Percentiles rank a stretch among this genome's conserved stretches.
phyloP scores from a whole-genome alignment of 2,888 invertebrate genomes.

The Drosophila algonquin region DNA sequence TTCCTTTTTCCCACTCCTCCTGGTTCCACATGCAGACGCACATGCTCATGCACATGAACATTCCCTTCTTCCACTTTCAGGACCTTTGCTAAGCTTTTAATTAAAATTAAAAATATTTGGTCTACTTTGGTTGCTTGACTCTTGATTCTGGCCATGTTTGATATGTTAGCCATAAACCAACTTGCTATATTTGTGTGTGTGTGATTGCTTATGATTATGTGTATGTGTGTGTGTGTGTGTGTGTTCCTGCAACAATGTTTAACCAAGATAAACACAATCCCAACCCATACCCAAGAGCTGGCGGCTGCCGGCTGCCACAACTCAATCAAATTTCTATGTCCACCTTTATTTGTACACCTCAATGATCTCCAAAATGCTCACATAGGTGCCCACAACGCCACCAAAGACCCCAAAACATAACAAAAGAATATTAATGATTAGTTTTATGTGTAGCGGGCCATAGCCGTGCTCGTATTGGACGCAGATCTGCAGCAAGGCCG shows the following conservation, averaged over 20 bases:
- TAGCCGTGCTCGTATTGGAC: constrained; percentile 88
- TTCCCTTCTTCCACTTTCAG: too few relatives aligned
- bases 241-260: background rate
- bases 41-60: too few relatives aligned
- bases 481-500: constrained; percentile 93
- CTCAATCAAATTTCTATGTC: constrained; percentile 9
- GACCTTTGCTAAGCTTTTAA: constrained; percentile 61
- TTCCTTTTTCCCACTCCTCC: constrained; percentile 11
- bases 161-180: constrained; percentile 4
- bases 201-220: background rate
- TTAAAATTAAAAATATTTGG: constrained; percentile 69
- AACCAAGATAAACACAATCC: background rate
- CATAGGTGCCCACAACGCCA: constrained; percentile 89
- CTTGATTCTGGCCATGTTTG: constrained; percentile 24
- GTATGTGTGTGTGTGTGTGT: background rate
- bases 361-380: constrained; percentile 81
- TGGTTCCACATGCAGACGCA: background rate
- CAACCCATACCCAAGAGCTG: background rate
- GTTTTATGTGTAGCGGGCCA: constrained; percentile 88
- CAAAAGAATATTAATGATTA: constrained; percentile 89
- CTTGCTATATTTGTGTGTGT: background rate
- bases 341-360: constrained; percentile 37
- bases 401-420: constrained; percentile 90
- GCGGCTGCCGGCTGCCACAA: background rate
- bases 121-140: constrained; percentile 34